These are phyloP conservation scores for Syndactyla subalaris DNA, from an alignment of 2,797 vertebrate species.

Conservation along the genomic window DNA sequence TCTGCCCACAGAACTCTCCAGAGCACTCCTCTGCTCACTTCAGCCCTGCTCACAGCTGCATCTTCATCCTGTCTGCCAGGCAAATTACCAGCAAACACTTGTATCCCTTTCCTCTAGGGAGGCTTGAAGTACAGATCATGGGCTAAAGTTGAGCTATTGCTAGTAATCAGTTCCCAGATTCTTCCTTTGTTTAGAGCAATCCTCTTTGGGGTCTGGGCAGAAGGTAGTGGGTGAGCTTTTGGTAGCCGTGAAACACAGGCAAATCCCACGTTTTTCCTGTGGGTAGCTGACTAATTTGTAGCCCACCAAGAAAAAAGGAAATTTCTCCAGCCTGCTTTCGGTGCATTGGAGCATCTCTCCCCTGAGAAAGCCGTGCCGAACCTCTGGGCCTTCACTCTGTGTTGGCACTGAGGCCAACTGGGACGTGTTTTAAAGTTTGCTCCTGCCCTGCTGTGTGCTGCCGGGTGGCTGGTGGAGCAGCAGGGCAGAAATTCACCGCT, in stretches of 20 bases:
- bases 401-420: no score
- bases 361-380: background rate
- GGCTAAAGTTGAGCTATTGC: background rate
- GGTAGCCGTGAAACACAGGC: background rate
- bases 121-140: background rate
- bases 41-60: background rate
- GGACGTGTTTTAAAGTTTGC: background rate
- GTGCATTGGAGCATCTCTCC: background rate
- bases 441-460: background rate
- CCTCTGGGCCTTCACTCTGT: background rate
- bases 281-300: background rate
- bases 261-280: background rate
- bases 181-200: background rate
- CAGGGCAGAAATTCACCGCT: background rate
- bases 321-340: background rate
- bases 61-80: background rate
- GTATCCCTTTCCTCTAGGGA: rapidly evolving
- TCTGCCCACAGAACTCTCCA: background rate
- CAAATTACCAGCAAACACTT: background rate
- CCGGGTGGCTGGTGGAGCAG: background rate
- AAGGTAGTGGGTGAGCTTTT: background rate
- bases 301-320: background rate
- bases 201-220: background rate
- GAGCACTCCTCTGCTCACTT: background rate
- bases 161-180: background rate